Evolutionary conservation across 2,888 invertebrate genomes (phyloP), one percentile per base, ranked within the genome.

Genomic region (Pantelozetes paolii): DNA sequence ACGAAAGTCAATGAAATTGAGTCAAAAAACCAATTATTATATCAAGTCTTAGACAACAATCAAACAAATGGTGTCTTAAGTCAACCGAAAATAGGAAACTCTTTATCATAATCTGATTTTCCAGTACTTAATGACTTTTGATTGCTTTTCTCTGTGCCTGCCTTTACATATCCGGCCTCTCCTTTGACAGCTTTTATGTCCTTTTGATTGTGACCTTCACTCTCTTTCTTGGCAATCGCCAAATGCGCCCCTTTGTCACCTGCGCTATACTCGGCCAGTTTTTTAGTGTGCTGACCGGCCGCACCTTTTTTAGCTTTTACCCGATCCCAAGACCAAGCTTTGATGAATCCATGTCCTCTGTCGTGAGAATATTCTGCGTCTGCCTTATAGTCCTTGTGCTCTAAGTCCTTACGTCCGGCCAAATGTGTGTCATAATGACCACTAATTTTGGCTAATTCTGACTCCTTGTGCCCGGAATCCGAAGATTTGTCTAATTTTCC

Each of bases 271-370:
- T 64, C 64, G 20, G 64, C 64, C n/a, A 36, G 9, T 18, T 64
- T 64, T 36, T 64, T 64, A 2, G 36, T 64, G 13, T n/a, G 9
- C 20, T 64, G 3, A 13, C 36, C 64, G 13, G 36, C 32, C 2
- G 11, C 23, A n/a, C 11, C 40, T 2, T 32, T 32, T 36, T 64
- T 64, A 13, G 40, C 23, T 20, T 71, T 20, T 5, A 6, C 50
- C 26, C 70, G 32, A 70, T 73, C 73, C 73, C 73, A 73, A 1
- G 69, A 45, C 73, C 73, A 73, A n/a, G 73, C 48, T 32, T 73
- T 73, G 3, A 73, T 50, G 42, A 73, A 73, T 20, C 73, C 73
- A 9, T 45, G 48, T 18, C 73, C 73, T n/a, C 69, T 69, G 26
- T 73, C 73, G 20, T 64, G 64, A 5, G 64, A 64, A 36, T 64